Evolutionary conservation across 2,113 vertebrate genomes (phyloP).

Genomic region (Peromyscus polionotus): DNA sequence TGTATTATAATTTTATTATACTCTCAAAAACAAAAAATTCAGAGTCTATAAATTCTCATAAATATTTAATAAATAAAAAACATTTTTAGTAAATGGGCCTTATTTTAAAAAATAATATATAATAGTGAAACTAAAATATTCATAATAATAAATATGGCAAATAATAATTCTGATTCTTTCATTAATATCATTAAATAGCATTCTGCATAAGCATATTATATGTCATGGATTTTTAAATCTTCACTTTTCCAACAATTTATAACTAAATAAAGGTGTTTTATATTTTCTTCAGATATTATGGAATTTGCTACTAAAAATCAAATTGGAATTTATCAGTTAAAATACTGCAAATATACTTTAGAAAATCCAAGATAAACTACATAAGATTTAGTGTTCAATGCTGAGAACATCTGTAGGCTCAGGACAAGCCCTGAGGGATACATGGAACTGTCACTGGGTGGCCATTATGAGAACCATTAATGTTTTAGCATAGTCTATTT

Average conservation of each 20-base stretch:
- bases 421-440: neutral
- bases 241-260: neutral
- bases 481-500: neutral
- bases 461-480: neutral
- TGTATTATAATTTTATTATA: neutral
- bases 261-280: neutral
- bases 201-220: neutral
- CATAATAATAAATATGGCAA: neutral
- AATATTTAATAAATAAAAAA: neutral
- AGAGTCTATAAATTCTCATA: neutral
- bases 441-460: accelerated
- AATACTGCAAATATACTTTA: neutral
- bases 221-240: neutral
- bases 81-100: neutral
- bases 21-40: neutral
- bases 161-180: neutral
- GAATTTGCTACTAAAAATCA: neutral
- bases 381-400: neutral
- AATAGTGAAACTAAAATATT: neutral
- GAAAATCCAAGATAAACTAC: neutral
- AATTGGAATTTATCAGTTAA: neutral
- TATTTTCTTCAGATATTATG: neutral
- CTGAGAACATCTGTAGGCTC: neutral
- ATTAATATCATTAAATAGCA: neutral
- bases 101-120: neutral